These are phyloP conservation scores for Tragulus kanchil DNA, from an alignment of 2,113 vertebrate genomes.

Conservation along the genomic window DNA sequence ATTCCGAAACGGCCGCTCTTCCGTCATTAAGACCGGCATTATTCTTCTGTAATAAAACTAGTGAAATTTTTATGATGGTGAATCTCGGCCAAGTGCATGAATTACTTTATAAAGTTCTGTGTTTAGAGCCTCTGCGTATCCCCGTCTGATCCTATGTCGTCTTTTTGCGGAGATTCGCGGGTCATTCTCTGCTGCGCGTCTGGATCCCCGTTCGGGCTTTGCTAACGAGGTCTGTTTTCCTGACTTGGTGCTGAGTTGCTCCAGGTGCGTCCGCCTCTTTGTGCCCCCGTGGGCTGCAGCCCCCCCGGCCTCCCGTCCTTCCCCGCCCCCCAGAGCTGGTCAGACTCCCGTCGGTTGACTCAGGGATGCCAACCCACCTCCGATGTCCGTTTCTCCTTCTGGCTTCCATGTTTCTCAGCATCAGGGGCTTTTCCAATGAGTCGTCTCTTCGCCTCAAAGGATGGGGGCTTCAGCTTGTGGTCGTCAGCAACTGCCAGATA, in stretches of 20 bases:
- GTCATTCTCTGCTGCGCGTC: fast-evolving
- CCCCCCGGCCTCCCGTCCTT: background rate
- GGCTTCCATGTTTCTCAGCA: background rate
- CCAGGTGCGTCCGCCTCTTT: background rate
- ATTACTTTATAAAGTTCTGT: fast-evolving
- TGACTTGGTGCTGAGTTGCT: background rate
- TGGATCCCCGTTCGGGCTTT: too few relatives aligned
- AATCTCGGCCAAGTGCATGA: fast-evolving
- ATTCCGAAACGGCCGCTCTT: fast-evolving
- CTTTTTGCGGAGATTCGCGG: fast-evolving
- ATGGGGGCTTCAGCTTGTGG: background rate
- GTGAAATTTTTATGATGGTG: fast-evolving
- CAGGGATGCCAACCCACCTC: background rate
- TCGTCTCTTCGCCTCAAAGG: fast-evolving
- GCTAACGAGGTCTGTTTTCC: background rate
- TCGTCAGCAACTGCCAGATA: too few relatives aligned
- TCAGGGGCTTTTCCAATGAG: background rate
- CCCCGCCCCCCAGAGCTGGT: fast-evolving
- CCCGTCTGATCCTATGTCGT: fast-evolving
- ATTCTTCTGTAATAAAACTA: fast-evolving
- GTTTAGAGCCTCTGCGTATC: fast-evolving
- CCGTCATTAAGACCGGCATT: fast-evolving
- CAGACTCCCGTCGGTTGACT: background rate
- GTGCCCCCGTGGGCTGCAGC: background rate
- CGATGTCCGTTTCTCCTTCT: background rate